Base-by-base conservation (phyloP, 1,140 invertebrate species). In the Sweltsa coloradensis region DNA sequence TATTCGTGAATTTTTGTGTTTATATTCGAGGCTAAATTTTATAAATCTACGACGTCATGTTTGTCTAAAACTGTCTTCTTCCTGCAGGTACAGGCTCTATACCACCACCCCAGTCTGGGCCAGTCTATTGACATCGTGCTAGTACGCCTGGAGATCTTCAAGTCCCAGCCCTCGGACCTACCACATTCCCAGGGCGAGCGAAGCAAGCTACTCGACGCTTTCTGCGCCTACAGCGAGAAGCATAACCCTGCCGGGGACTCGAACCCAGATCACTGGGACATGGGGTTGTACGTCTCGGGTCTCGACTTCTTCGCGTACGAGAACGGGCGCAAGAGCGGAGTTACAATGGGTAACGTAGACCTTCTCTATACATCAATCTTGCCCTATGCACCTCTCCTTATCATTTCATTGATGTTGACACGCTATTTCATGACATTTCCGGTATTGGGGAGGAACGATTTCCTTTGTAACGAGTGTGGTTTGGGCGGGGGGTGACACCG, bases 31-130 rank as follows among this genome's bases (percentile, higher is more conserved):
- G n/a, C n/a, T n/a, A n/a, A n/a, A n/a, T n/a, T n/a, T n/a, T n/a
- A n/a, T n/a, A n/a, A n/a, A n/a, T n/a, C n/a, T n/a, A n/a, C n/a
- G n/a, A n/a, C n/a, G n/a, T n/a, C n/a, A n/a, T n/a, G n/a, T n/a
- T n/a, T n/a, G n/a, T n/a, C n/a, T n/a, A n/a, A n/a, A n/a, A n/a
- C n/a, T n/a, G n/a, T n/a, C n/a, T n/a, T n/a, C n/a, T n/a, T n/a
- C n/a, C n/a, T 72, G 5, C 52, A 74, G 69, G 81, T 89, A 2
- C 87, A 90, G 68, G 71, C 87, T 1, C 56, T 89, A 9, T 89
- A 85, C 57, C 79, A 86, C 53, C 85, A 89, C 63, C 78, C 81
- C 2, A 85, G 83, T 49, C 62, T 89, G n/a, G 83, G 83, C 1
- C 69, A 70, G 23, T 64, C 71, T 36, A 72, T 89, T 0, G 81